These are phyloP conservation scores for Hirudinaria manillensis DNA, from an alignment of 2,888 invertebrate species.

Conservation along the genomic window DNA sequence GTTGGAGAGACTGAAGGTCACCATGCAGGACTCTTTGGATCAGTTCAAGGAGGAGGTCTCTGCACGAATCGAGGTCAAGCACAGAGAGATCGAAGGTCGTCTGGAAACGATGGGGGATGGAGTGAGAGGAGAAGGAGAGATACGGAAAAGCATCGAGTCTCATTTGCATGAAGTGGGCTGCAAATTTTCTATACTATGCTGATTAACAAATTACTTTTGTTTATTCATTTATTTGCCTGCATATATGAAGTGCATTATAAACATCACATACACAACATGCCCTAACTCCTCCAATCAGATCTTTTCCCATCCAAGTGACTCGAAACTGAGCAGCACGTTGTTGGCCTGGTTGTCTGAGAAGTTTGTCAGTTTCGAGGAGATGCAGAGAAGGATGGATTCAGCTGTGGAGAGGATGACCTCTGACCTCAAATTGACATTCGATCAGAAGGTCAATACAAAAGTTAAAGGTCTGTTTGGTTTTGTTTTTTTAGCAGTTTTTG, in stretches of 20 bases:
- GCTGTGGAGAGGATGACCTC: neutral
- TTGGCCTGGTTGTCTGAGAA: constrained; percentile 9
- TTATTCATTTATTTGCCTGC: too few relatives aligned
- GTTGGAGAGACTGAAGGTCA: neutral
- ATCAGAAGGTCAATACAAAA: neutral
- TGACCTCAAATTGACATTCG: neutral
- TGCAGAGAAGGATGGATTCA: neutral
- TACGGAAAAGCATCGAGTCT: neutral
- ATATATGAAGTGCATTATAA: too few relatives aligned
- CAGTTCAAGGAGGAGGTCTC: neutral
- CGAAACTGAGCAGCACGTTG: neutral
- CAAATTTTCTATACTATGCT: too few relatives aligned
- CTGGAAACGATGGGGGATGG: neutral
- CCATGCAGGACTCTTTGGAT: neutral
- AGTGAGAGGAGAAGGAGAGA: neutral
- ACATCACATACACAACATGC: too few relatives aligned
- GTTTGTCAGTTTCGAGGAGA: neutral
- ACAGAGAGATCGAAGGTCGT: neutral
- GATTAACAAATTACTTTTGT: too few relatives aligned
- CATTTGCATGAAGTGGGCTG: neutral
- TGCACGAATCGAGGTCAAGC: neutral
- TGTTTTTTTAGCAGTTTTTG: too few relatives aligned
- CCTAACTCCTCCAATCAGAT: neutral
- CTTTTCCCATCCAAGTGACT: neutral
- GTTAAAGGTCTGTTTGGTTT: too few relatives aligned